phyloP scores from a whole-genome alignment of 2,797 vertebrate species.

The Limosa lapponica region DNA sequence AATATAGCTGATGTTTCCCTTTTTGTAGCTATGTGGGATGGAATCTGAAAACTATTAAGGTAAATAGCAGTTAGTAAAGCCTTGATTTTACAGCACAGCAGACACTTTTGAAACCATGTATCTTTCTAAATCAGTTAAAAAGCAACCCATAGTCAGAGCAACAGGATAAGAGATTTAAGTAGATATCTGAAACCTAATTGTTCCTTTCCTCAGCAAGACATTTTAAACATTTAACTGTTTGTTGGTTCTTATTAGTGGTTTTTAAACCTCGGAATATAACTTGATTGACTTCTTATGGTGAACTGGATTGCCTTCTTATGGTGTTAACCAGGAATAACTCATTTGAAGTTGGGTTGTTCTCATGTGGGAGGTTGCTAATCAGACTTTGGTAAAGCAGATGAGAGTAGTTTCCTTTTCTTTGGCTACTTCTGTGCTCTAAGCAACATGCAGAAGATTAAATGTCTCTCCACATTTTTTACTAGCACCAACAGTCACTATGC shows the following conservation, averaged over 20 bases:
- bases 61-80: neutral
- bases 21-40: constrained; percentile 30
- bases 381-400: neutral
- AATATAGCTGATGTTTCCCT: constrained; percentile 66
- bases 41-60: constrained; percentile 12
- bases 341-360: neutral
- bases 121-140: neutral
- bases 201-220: neutral
- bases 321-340: neutral
- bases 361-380: neutral
- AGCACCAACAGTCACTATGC: neutral
- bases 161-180: neutral
- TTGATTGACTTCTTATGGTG: neutral
- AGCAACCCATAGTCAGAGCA: neutral
- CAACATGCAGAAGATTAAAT: neutral
- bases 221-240: neutral
- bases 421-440: neutral
- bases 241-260: neutral
- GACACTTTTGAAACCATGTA: neutral
- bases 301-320: neutral
- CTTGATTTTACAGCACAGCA: neutral
- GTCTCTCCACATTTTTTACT: neutral
- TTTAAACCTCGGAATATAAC: neutral
- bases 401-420: neutral
- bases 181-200: neutral